These are phyloP conservation scores for Spodoptera litura DNA, from an alignment of 1,140 invertebrate species.

Conservation along the genomic window DNA sequence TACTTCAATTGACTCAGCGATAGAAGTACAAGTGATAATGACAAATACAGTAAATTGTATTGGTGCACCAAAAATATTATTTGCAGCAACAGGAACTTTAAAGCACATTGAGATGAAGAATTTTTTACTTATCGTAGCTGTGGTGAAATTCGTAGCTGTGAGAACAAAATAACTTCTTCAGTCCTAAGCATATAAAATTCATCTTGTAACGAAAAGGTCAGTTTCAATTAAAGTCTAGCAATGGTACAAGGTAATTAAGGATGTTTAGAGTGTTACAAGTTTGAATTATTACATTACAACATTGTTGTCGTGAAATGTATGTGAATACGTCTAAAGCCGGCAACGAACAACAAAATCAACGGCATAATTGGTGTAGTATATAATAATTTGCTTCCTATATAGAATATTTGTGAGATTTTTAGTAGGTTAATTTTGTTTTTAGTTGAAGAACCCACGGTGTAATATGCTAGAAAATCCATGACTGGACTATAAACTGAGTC, in stretches of 20 bases:
- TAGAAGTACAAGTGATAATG: no score
- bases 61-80: background rate
- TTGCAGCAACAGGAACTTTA: no score
- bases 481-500: no score
- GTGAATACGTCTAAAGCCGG: background rate
- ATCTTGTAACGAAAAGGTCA: constrained; percentile 23
- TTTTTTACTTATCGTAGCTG: no score
- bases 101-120: no score
- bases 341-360: background rate
- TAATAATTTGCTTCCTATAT: no score
- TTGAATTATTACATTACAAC: constrained; percentile 2
- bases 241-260: constrained; percentile 15
- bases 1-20: no score
- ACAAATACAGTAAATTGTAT: no score
- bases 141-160: background rate
- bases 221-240: constrained; percentile 13
- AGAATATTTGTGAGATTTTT: no score
- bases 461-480: no score
- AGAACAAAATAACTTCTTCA: background rate
- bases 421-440: no score
- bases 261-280: background rate
- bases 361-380: background rate
- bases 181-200: constrained; percentile 15
- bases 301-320: background rate
- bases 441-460: no score